phyloP scores from a whole-genome alignment of 2,113 vertebrate species.

The Notechis scutatus region DNA sequence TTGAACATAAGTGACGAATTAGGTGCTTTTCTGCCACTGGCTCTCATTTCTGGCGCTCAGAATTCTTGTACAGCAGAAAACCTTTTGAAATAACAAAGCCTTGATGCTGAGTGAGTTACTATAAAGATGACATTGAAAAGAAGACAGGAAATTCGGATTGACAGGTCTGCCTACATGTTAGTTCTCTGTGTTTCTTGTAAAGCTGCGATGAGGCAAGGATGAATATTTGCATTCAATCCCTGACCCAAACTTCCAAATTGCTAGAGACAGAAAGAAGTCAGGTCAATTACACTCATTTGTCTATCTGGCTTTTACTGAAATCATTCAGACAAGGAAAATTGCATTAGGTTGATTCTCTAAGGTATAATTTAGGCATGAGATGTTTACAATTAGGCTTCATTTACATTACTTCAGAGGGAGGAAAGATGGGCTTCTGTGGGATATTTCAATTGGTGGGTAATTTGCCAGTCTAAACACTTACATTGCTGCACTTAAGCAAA shows the following conservation, averaged over 20 bases:
- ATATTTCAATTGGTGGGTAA: slow-evolving; percentile 46
- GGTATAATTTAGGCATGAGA: slow-evolving; percentile 62
- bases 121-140: background rate
- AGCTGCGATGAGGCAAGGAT: slow-evolving; percentile 12
- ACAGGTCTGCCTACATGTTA: background rate
- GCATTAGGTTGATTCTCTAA: slow-evolving; percentile 56
- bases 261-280: background rate
- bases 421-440: slow-evolving; percentile 42
- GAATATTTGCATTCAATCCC: slow-evolving; percentile 15
- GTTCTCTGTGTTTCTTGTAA: slow-evolving; percentile 1
- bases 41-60: background rate
- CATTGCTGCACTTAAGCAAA: slow-evolving; percentile 31
- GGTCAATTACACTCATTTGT: slow-evolving; percentile 44
- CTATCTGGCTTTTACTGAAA: slow-evolving; percentile 46
- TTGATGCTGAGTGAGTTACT: background rate
- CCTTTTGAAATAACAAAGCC: background rate
- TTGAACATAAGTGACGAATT: background rate
- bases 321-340: slow-evolving; percentile 53
- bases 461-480: slow-evolving; percentile 44
- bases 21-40: background rate
- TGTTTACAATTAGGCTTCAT: slow-evolving; percentile 57
- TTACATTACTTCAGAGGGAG: slow-evolving; percentile 44
- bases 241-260: background rate
- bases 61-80: background rate
- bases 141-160: background rate